Percentiles rank a stretch among this genome's conserved stretches.
Evolutionary conservation across 2,113 vertebrate species (phyloP).

Genomic region (Apteryx mantelli): DNA sequence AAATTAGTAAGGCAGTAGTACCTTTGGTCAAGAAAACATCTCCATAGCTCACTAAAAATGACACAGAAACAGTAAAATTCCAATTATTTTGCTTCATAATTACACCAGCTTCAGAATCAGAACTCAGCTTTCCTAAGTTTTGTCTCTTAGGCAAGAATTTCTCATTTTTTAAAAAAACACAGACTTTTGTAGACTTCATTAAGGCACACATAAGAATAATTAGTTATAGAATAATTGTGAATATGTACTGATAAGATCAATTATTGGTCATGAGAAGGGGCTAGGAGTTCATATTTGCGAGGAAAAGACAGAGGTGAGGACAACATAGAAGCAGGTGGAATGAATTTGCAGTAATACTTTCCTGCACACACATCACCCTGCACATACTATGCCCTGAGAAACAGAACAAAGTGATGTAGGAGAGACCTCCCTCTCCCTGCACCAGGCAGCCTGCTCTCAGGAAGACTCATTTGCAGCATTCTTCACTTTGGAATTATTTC

Average conservation of each 20-base stretch:
- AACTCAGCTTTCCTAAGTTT: not conserved
- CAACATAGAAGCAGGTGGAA: not conserved
- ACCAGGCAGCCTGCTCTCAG: not conserved
- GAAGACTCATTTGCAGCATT: not conserved
- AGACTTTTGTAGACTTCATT: not conserved
- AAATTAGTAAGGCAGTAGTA: not conserved
- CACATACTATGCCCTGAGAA: not conserved
- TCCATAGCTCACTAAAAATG: not conserved
- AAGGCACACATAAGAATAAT: not conserved
- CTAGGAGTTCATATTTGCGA: not conserved
- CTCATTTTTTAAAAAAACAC: not conserved
- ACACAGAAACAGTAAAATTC: not conserved
- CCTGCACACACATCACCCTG: not conserved
- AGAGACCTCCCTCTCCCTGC: not conserved
- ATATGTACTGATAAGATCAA: not conserved
- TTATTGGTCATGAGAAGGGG: not conserved
- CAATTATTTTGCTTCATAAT: not conserved
- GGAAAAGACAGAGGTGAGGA: not conserved
- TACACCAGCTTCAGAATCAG: not conserved
- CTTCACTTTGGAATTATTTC: not conserved
- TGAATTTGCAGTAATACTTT: not conserved
- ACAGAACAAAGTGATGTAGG: not conserved
- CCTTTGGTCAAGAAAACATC: not conserved
- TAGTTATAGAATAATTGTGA: not conserved
- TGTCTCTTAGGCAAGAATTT: not conserved